A percentile compares a stretch with the other conserved stretches of the same genome.
Evolutionary conservation across 2,888 invertebrate species (phyloP).

Genomic region (Incurvaria masculella): DNA sequence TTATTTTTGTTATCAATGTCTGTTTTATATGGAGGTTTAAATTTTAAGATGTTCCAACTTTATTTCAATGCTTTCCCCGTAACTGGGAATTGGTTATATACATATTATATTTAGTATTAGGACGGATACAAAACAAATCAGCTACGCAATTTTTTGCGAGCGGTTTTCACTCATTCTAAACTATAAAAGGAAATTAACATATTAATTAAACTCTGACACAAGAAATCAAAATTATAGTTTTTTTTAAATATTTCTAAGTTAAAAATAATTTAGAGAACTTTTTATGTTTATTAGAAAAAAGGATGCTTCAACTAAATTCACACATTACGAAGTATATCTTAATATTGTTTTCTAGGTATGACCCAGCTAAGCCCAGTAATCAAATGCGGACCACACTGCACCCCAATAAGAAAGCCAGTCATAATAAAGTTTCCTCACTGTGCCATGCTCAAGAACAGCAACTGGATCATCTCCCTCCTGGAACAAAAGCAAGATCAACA

Average conservation of each 20-base stretch:
- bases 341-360: conserved; percentile 36
- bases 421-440: conserved; percentile 87
- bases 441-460: conserved; percentile 73
- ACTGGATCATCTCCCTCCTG: conserved; percentile 75
- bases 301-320: no score
- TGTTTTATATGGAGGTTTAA: no score
- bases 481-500: conserved; percentile 43
- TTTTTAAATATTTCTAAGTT: conserved; percentile 3
- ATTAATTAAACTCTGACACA: background rate
- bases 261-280: no score
- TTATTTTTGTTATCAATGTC: no score
- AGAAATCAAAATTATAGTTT: conserved; percentile 10
- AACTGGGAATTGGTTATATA: background rate
- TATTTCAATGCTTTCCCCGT: background rate
- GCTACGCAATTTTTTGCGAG: background rate
- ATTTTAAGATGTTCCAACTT: background rate
- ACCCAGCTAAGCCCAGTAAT: conserved; percentile 84
- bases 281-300: no score
- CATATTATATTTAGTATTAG: background rate
- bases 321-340: no score
- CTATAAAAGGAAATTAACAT: background rate
- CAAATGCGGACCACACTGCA: conserved; percentile 72
- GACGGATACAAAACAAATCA: background rate
- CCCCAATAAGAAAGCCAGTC: conserved; percentile 78
- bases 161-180: background rate